phyloP scores from a whole-genome alignment of 2,888 invertebrate genomes.

The Leptothorax acervorum region DNA sequence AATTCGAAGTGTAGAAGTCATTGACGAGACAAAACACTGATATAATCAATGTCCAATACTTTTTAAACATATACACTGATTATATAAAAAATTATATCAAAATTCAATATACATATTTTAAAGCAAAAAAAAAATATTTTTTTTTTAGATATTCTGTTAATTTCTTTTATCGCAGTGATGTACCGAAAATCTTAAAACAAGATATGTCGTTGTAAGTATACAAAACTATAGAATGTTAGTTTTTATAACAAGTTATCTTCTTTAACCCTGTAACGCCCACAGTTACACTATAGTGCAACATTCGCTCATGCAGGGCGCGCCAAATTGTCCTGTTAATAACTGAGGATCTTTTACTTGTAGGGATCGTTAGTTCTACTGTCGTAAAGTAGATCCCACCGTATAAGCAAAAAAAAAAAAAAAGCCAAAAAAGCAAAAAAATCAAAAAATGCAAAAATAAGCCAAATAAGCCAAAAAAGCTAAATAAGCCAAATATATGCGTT shows the following conservation, averaged over 20 bases:
- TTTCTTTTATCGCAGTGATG: background rate
- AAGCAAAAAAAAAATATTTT: background rate
- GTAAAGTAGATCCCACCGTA: too few relatives aligned
- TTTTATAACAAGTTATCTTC: background rate
- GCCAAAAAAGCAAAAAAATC: too few relatives aligned
- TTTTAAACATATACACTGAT: background rate
- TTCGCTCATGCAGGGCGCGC: too few relatives aligned
- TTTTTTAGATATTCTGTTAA: background rate
- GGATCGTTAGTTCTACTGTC: too few relatives aligned
- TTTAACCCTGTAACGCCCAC: background rate
- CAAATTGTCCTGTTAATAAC: too few relatives aligned
- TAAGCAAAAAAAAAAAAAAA: too few relatives aligned
- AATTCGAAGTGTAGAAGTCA: constrained; percentile 44
- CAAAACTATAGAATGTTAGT: background rate
- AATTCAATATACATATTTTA: background rate
- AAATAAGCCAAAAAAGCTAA: too few relatives aligned
- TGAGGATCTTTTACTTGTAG: too few relatives aligned
- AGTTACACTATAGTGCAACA: too few relatives aligned
- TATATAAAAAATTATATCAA: background rate
- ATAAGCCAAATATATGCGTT: too few relatives aligned
- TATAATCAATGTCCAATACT: background rate
- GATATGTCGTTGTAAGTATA: background rate
- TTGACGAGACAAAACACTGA: background rate
- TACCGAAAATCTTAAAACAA: background rate
- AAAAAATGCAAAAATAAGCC: too few relatives aligned